Percentiles rank a stretch among this genome's conserved stretches.
Conservation (phyloP, 2,888 invertebrate genomes). For the Cheilosia pagana region DNA sequence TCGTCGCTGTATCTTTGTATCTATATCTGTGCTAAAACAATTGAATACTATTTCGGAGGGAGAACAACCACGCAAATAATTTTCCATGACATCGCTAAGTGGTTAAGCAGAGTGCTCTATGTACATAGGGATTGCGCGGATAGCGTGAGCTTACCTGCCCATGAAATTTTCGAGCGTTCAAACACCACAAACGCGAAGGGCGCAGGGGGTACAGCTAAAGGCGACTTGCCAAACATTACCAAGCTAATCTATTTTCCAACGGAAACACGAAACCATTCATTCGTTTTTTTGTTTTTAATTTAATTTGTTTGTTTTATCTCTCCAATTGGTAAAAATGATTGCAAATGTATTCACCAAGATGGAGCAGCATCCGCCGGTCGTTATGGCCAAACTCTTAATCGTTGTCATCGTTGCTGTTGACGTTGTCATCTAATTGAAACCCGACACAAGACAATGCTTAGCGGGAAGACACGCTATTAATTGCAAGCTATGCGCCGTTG, state of each 20-base stretch:
- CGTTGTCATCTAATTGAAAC: constrained; percentile 57
- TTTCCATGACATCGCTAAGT: constrained; percentile 59
- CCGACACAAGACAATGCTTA: constrained; percentile 33
- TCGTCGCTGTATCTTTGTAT: constrained; percentile 9
- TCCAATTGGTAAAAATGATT: constrained; percentile 37
- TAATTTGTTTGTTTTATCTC: constrained; percentile 22
- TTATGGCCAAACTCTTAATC: constrained; percentile 51
- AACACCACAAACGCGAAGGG: not conserved
- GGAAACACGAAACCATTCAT: constrained; percentile 38
- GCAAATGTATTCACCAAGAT: constrained; percentile 10
- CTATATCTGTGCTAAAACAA: constrained; percentile 36
- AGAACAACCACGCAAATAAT: constrained; percentile 31
- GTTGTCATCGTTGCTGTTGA: constrained; percentile 44
- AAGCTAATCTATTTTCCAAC: constrained; percentile 49
- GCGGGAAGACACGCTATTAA: constrained; percentile 37
- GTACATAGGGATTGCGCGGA: not conserved
- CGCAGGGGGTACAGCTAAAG: too few relatives aligned
- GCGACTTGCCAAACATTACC: constrained; percentile 20
- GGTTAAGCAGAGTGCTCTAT: constrained; percentile 19
- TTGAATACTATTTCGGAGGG: constrained; percentile 29
- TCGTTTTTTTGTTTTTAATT: too few relatives aligned
- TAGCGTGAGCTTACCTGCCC: constrained; percentile 67
- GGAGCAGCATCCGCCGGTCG: constrained; percentile 5
- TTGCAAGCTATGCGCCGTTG: constrained; percentile 43
- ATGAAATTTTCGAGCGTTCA: constrained; percentile 41